Base-by-base conservation (phyloP, 2,888 invertebrate species). In the Phorcus lineatus region DNA sequence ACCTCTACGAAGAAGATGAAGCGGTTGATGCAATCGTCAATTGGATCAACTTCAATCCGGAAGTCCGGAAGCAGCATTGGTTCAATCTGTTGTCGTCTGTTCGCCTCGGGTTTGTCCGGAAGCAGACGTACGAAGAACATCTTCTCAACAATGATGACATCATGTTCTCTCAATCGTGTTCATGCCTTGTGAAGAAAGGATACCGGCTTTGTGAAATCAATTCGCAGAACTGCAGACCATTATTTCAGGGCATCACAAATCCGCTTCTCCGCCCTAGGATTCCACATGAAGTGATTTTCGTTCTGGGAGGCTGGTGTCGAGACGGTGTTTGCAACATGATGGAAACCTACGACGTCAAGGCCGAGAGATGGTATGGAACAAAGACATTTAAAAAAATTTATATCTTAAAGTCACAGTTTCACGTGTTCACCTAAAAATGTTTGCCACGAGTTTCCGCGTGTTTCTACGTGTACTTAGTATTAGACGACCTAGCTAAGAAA, bases 281-380 rank as follows among this genome's bases (percentile, higher is more conserved):
- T 6, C 98, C 98, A 0, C 97, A 97, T 91, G 97, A 97, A 93
- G 96, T 98, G 24, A 94, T 97, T 11, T 97, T 98, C 92, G 97
- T 96, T 0, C 95, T 96, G 83, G 96, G 96, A 0, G 96, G 96
- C 6, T 96, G 96, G 96, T 95, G 95, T 82, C 95, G 95, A 13
- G 96, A 96, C 31, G 92, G 95, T 4, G 96, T 96, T 0, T 90
- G 91, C 13, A 84, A 87, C 16, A 86, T 86, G 36, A 84, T 94
- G 77, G 94, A 94, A 86, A 92, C 93, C 0, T 94, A 93, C 86
- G 94, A 94, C 87, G 86, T 89, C 22, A 86, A 92, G 53, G 90
- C 96, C 0, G 95, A 96, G 90, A 94, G 95, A 78, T 97, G 97
- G 97, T 47, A 47, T 13, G 47, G n/a, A n/a, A n/a, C n/a, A n/a